phyloP scores from a whole-genome alignment of 2,888 invertebrate genomes.

The Argyresthia albistria region DNA sequence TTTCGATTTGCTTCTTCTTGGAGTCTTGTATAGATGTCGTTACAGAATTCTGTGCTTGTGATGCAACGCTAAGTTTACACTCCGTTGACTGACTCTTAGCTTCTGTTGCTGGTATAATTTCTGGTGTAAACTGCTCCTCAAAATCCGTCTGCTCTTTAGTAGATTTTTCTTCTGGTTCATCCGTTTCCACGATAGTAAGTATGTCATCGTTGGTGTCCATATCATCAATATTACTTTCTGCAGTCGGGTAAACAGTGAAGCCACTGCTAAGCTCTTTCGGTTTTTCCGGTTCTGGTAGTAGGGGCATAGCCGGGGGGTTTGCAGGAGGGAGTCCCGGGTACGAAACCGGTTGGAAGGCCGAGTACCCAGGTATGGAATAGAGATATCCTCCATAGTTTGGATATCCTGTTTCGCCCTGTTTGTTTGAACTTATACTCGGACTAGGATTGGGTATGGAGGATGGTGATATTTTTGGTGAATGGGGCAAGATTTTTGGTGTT shows the following conservation, averaged over 20 bases:
- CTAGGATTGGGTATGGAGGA: conserved; percentile 64
- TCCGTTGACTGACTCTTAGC: conserved; percentile 20
- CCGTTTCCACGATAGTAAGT: background rate
- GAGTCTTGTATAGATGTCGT: conserved; percentile 14
- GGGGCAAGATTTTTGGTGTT: conserved; percentile 40
- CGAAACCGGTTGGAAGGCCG: conserved; percentile 57
- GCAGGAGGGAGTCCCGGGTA: conserved; percentile 22
- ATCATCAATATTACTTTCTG: conserved; percentile 6
- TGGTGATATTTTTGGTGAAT: conserved; percentile 59
- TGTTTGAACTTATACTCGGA: conserved; percentile 49
- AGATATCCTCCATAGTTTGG: conserved; percentile 50
- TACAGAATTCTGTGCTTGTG: conserved; percentile 42
- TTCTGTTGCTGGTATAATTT: conserved; percentile 39
- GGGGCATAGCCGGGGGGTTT: background rate
- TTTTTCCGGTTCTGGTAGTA: conserved; percentile 15
- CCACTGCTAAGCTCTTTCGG: conserved; percentile 13
- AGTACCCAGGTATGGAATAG: conserved; percentile 58
- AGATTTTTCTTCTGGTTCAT: conserved; percentile 9
- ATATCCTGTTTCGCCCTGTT: conserved; percentile 41
- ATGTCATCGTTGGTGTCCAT: conserved; percentile 9
- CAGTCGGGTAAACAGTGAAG: conserved; percentile 4
- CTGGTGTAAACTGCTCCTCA: conserved; percentile 50
- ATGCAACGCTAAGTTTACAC: conserved; percentile 43
- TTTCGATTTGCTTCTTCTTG: conserved; percentile 45
- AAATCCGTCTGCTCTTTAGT: conserved; percentile 39